Evolutionary conservation across 2,113 vertebrate species (phyloP), one percentile per base, ranked within the genome.

Genomic region (Callospermophilus lateralis): DNA sequence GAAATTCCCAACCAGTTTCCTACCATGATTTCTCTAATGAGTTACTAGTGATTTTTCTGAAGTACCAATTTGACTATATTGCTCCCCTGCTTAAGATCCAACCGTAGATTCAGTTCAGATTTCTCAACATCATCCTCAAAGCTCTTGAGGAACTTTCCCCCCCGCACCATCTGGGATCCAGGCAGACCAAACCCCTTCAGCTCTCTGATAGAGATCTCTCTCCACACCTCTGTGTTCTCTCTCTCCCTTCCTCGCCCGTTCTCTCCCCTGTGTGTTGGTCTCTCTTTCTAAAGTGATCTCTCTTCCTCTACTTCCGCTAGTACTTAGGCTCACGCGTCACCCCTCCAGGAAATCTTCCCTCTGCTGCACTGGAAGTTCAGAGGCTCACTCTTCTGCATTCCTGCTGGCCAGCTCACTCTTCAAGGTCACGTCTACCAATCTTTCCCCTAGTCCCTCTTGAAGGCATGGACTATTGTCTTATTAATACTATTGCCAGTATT

Each of bases 11-110:
- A 51, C 4, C 15, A 78, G 53, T 37, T 28, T 91, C 51, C 79
- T 61, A 77, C 53, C 28, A 24, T 45, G 17, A 37, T 93, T 91
- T 83, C 73, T 24, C 81, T 58, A 53, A 45, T 58, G 58, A 39
- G 32, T 61, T 32, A 42, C 5, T 65, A n/a, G 4, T 63, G 79
- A 34, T n/a, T 85, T 96, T 96, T 68, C 22, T 67, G 87, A 95
- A 90, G 26, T 73, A n/a, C 45, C 22, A 20, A 5, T 86, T 83
- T 28, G 20, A 68, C 72, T 45, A 79, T 7, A 76, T 37, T 86
- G 39, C 53, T 55, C 7, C 22, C 55, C 61, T 73, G 53, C 63
- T 89, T 48, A 78, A 51, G 63, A 74, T 12, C 53, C 92, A 72
- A 61, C 28, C 24, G 30, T 22, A 9, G 19, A 1, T 87, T 2